Evolutionary conservation across 2,113 vertebrate genomes (phyloP).

Genomic region (Mustela nigripes): DNA sequence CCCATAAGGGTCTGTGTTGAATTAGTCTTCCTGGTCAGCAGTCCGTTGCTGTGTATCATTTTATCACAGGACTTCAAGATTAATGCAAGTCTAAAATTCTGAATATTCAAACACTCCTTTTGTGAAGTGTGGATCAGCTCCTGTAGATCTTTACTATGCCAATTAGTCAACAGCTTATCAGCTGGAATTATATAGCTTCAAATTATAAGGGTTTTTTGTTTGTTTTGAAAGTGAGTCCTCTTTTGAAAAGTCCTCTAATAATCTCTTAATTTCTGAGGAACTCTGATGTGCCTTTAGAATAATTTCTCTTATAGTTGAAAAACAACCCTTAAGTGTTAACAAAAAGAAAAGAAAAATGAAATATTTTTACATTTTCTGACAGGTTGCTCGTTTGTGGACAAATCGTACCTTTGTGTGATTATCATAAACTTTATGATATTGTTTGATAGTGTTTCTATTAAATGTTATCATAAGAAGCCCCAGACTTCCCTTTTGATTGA

Average conservation of each 20-base stretch:
- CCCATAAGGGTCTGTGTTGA: not conserved
- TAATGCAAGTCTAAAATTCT: not conserved
- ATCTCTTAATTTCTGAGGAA: not conserved
- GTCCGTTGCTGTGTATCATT: not conserved
- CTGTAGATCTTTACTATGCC: not conserved
- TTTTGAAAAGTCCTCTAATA: not conserved
- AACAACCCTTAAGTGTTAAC: conserved; percentile 10
- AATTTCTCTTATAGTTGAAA: not conserved
- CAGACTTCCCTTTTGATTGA: not conserved
- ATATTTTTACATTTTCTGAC: conserved; percentile 17
- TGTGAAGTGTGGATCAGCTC: not conserved
- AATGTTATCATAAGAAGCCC: not conserved
- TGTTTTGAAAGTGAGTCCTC: not conserved
- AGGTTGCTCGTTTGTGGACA: not conserved
- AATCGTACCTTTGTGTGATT: conserved; percentile 13
- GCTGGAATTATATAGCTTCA: conserved; percentile 16
- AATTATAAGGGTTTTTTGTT: conserved; percentile 15
- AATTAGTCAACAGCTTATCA: conserved; percentile 21
- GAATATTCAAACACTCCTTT: not conserved
- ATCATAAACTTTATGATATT: not conserved
- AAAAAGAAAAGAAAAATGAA: not conserved
- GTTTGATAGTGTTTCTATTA: conserved; percentile 12
- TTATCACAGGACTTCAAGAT: not conserved
- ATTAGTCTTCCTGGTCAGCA: conserved; percentile 16
- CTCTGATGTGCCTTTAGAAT: not conserved